Evolutionary conservation across 2,888 invertebrate genomes (phyloP).

Genomic region (Drosophila kokeensis): DNA sequence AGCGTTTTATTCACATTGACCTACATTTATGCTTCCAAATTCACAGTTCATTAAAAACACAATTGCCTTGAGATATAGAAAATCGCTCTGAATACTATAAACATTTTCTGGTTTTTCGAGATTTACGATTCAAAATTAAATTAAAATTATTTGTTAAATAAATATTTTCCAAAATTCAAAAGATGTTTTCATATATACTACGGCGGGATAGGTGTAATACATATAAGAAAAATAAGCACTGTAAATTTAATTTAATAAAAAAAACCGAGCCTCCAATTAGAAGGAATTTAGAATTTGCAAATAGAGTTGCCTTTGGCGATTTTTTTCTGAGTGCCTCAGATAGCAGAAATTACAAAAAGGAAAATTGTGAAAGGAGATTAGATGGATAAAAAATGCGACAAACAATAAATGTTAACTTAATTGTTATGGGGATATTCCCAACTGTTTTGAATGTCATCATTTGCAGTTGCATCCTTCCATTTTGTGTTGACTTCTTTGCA

Average conservation of each 20-base stretch:
- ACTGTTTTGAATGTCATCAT: not conserved
- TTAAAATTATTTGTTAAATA: not conserved
- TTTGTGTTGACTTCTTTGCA: not conserved
- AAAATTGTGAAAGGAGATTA: not conserved
- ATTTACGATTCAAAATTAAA: not conserved
- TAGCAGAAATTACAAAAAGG: not conserved
- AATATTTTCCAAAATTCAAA: not conserved
- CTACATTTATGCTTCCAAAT: not conserved
- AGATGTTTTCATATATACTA: not conserved
- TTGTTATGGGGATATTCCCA: not conserved
- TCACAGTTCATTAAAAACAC: not conserved
- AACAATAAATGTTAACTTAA: not conserved
- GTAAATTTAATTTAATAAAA: no score
- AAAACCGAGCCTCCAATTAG: no score
- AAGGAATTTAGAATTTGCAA: no score
- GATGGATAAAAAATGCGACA: not conserved
- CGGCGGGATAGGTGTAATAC: not conserved
- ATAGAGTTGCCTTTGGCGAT: no score
- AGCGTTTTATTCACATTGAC: not conserved
- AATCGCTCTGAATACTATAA: not conserved
- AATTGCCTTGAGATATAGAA: not conserved
- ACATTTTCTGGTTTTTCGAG: not conserved
- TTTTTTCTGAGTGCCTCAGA: not conserved
- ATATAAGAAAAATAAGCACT: no score
- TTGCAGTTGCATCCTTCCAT: not conserved